Percentiles rank a stretch among this genome's conserved stretches.
Conservation (phyloP, 2,113 vertebrate genomes). For the Dunckerocampus dactyliophorus region DNA sequence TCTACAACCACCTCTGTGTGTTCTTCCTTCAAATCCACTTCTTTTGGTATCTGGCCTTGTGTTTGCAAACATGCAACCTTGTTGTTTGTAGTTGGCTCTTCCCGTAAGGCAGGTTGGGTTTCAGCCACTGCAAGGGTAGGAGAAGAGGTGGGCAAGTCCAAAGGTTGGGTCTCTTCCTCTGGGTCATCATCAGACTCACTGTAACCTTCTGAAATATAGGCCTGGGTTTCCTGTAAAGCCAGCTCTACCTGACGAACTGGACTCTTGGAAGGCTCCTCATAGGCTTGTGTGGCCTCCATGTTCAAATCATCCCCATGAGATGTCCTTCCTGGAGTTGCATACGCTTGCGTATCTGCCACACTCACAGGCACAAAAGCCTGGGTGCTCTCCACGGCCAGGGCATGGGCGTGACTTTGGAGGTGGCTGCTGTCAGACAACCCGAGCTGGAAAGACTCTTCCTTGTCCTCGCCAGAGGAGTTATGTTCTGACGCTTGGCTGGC, state of each 20-base stretch:
- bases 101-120: constrained; percentile 34
- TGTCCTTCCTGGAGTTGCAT: constrained; percentile 15
- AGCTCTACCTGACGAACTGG: constrained; percentile 27
- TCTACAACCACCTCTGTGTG: constrained; percentile 7
- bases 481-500: constrained; percentile 21
- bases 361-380: constrained; percentile 32
- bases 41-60: background rate
- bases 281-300: constrained; percentile 44
- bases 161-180: constrained; percentile 35
- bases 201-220: constrained; percentile 34
- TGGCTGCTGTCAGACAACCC: constrained; percentile 55
- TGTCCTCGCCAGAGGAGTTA: constrained; percentile 18
- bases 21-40: constrained; percentile 8
- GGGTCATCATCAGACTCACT: constrained; percentile 25
- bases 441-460: constrained; percentile 43
- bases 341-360: constrained; percentile 46
- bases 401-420: constrained; percentile 26
- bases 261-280: constrained; percentile 14
- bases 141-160: constrained; percentile 10
- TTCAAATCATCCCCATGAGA: constrained; percentile 32
- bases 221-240: constrained; percentile 62
- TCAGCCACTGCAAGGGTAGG: constrained; percentile 39
- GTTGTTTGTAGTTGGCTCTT: constrained; percentile 13
- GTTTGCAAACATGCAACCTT: background rate
- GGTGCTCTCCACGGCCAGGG: constrained; percentile 41